Evolutionary conservation across 2,888 invertebrate species (phyloP).

Genomic region (Eupithecia vulgata): DNA sequence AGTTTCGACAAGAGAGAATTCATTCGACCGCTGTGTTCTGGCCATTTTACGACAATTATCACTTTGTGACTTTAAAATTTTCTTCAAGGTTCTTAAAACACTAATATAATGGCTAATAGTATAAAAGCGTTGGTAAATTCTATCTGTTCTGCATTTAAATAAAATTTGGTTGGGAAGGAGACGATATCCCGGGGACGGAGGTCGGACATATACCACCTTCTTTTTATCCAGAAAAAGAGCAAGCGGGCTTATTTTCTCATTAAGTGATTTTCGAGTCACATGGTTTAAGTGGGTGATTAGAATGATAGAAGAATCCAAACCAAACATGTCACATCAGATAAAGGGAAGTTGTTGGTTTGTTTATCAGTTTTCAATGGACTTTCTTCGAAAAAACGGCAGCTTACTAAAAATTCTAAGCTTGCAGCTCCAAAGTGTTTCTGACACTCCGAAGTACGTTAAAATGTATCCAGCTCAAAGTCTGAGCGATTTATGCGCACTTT

Average conservation of each 20-base stretch:
- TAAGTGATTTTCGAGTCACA: background rate
- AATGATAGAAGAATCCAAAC: background rate
- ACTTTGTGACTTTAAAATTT: background rate
- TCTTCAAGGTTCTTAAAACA: background rate
- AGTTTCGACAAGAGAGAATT: constrained; percentile 38
- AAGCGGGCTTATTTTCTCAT: background rate
- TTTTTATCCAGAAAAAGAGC: background rate
- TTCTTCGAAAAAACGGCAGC: background rate
- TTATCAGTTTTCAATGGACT: background rate
- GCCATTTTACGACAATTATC: constrained; percentile 3
- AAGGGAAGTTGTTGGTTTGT: background rate
- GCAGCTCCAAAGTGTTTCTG: background rate
- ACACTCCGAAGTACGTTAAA: background rate
- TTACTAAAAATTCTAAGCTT: background rate
- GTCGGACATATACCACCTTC: background rate
- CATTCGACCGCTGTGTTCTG: constrained; percentile 25
- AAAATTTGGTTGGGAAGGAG: no score
- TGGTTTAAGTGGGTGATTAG: background rate
- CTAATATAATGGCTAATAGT: background rate
- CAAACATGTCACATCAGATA: background rate
- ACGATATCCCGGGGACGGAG: no score
- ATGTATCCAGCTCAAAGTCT: constrained; percentile 36
- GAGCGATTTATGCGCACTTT: constrained; percentile 38
- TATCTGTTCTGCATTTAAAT: no score
- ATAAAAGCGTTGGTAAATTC: background rate